These are phyloP conservation scores for Numenius arquata DNA, from an alignment of 2,113 vertebrate genomes.

Conservation along the genomic window DNA sequence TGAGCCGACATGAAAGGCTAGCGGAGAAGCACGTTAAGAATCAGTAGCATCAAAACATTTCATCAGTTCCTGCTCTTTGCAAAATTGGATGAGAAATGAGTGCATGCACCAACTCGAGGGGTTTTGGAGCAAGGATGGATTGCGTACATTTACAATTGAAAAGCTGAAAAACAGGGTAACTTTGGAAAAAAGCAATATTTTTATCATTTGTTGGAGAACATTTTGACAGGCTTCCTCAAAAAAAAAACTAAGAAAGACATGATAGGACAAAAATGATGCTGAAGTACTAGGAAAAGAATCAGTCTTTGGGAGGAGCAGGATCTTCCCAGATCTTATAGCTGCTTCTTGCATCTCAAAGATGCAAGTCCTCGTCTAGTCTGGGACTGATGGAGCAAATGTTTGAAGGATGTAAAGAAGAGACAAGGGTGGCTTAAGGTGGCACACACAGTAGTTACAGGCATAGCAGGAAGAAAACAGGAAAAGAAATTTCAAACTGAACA, in stretches of 20 bases:
- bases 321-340: neutral
- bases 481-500: neutral
- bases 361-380: neutral
- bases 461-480: neutral
- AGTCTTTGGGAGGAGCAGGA: neutral
- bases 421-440: neutral
- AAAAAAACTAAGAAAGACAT: neutral
- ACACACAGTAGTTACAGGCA: neutral
- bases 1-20: neutral
- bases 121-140: neutral
- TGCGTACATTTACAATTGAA: neutral
- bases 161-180: neutral
- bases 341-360: neutral
- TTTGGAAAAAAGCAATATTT: neutral
- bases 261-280: neutral
- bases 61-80: neutral
- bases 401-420: neutral
- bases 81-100: neutral
- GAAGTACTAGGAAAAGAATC: neutral
- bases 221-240: neutral
- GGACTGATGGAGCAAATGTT: neutral
- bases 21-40: neutral
- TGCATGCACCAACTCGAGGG: neutral
- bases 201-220: neutral
- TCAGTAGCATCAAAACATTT: neutral